Percentiles rank a stretch among this genome's conserved stretches.
These are phyloP conservation scores for Papilio dardanus DNA, from an alignment of 1,140 invertebrate genomes.

Conservation along the genomic window DNA sequence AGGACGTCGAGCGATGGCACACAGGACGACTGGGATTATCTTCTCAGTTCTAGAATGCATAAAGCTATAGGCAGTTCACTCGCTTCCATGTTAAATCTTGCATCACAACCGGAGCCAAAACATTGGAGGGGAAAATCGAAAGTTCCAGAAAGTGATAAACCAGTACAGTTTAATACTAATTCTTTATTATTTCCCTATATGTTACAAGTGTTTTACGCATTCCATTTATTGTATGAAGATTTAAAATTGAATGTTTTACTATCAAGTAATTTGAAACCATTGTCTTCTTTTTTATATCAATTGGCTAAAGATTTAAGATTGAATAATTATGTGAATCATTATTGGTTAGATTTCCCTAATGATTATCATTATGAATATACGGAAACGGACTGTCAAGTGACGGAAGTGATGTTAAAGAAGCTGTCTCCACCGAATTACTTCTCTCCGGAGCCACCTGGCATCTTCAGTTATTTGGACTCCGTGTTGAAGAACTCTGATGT, in stretches of 20 bases:
- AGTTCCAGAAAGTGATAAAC: conserved; percentile 59
- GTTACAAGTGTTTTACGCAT: conserved; percentile 88
- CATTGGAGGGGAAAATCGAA: conserved; percentile 44
- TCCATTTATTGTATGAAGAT: conserved; percentile 96
- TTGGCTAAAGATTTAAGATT: conserved; percentile 90
- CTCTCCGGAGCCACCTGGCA: conserved; percentile 84
- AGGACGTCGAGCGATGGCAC: conserved; percentile 85
- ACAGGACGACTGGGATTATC: conserved; percentile 90
- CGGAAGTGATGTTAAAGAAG: conserved; percentile 83
- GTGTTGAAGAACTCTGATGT: conserved; percentile 83
- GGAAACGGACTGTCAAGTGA: conserved; percentile 77
- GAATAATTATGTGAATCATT: conserved; percentile 89
- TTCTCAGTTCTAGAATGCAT: conserved; percentile 85
- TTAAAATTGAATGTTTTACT: conserved; percentile 91
- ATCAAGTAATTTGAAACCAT: conserved; percentile 85
- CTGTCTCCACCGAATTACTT: conserved; percentile 86
- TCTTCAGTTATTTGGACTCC: conserved; percentile 88
- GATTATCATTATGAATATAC: conserved; percentile 77
- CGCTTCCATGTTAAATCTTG: conserved; percentile 66
- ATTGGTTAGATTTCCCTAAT: conserved; percentile 93
- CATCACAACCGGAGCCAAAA: conserved; percentile 46
- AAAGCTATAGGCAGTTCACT: conserved; percentile 62
- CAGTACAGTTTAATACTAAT: conserved; percentile 84
- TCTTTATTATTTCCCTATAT: conserved; percentile 89
- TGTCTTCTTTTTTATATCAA: conserved; percentile 90